These are phyloP conservation scores for Piprites chloris DNA, from an alignment of 2,113 vertebrate genomes.

Conservation along the genomic window DNA sequence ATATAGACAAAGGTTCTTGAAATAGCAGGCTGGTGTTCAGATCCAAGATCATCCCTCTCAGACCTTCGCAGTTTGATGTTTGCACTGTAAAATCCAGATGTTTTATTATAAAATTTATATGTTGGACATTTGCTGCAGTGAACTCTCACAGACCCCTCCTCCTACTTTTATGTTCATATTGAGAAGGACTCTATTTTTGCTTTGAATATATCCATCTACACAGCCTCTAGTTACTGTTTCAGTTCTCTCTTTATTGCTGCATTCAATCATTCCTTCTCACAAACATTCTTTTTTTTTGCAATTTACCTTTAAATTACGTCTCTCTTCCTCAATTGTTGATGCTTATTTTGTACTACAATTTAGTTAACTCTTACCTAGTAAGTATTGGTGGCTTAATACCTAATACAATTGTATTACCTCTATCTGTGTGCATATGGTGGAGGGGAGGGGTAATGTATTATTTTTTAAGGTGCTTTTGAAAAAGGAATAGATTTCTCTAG, in stretches of 20 bases:
- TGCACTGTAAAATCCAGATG: slow-evolving; percentile 24
- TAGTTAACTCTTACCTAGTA: background rate
- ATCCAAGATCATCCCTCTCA: background rate
- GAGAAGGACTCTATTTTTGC: slow-evolving; percentile 24
- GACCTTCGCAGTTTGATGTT: background rate
- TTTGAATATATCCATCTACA: background rate
- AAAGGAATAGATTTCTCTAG: background rate
- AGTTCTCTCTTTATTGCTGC: background rate
- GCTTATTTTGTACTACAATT: background rate
- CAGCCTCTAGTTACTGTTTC: background rate
- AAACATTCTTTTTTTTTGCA: background rate
- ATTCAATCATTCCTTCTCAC: background rate
- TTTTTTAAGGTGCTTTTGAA: background rate
- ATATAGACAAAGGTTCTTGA: background rate
- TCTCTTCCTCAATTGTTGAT: background rate
- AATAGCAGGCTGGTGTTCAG: background rate
- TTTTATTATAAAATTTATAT: slow-evolving; percentile 26
- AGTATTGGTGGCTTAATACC: background rate
- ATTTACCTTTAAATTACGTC: background rate
- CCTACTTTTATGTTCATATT: slow-evolving; percentile 11
- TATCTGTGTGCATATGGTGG: background rate
- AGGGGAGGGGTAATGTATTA: background rate
- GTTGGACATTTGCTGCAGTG: background rate
- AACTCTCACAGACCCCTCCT: background rate
- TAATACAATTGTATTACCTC: background rate